A percentile compares a stretch with the other conserved stretches of the same genome.
Conservation (phyloP, 2,797 vertebrate genomes). For the Lutjanus campechanus region DNA sequence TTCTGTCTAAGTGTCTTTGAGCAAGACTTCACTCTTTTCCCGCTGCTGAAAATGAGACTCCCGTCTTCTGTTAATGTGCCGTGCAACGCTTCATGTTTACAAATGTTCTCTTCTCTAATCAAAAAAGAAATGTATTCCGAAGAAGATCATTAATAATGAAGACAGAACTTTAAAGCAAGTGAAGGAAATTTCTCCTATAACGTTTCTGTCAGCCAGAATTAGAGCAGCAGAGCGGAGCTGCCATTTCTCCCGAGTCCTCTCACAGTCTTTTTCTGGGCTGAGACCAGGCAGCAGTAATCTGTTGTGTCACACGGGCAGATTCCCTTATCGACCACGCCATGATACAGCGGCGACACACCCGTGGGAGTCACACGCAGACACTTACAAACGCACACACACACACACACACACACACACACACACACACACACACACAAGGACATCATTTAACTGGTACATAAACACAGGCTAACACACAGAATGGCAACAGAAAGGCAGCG, state of each 20-base stretch:
- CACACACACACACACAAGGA: not conserved
- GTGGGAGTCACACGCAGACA: slow-evolving; percentile 42
- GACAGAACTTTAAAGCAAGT: slow-evolving; percentile 38
- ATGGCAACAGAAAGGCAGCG: slow-evolving; percentile 9
- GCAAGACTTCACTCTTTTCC: not conserved
- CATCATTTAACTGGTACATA: slow-evolving; percentile 23
- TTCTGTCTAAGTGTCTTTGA: slow-evolving; percentile 7
- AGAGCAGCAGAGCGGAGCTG: slow-evolving; percentile 43
- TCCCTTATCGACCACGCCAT: slow-evolving; percentile 80
- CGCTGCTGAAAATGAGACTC: not conserved
- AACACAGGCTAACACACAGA: slow-evolving; percentile 8
- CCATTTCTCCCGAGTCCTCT: slow-evolving; percentile 54
- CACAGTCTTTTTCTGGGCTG: slow-evolving; percentile 52
- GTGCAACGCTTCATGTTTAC: not conserved
- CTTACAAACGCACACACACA: slow-evolving; percentile 5
- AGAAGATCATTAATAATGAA: slow-evolving; percentile 47
- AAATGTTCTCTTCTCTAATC: slow-evolving; percentile 1
- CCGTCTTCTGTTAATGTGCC: not conserved
- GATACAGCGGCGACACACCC: slow-evolving; percentile 71
- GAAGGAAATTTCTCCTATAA: slow-evolving; percentile 52
- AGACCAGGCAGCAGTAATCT: slow-evolving; percentile 80
- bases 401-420: slow-evolving; percentile 6
- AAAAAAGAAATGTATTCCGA: slow-evolving; percentile 4
- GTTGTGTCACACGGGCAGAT: slow-evolving; percentile 76
- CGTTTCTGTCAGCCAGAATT: slow-evolving; percentile 60